A percentile compares a stretch with the other conserved stretches of the same genome.
These are phyloP conservation scores for Lipotes vexillifer DNA, from an alignment of 2,113 vertebrate species.

Conservation along the genomic window DNA sequence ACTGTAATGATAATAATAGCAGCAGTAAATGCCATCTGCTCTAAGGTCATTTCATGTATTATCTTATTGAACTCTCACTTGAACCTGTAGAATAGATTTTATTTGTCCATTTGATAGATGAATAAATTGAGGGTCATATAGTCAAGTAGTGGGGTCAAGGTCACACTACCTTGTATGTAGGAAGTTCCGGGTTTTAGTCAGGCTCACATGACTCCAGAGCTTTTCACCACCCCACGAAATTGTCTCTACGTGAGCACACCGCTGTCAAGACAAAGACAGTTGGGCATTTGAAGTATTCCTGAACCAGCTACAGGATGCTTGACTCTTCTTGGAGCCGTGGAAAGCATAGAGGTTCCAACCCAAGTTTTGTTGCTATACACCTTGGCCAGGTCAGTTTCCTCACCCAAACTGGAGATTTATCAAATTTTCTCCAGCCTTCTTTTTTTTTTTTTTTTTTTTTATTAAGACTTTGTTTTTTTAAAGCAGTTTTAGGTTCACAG, in stretches of 20 bases:
- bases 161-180: too few species aligned
- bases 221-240: too few species aligned
- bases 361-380: not conserved
- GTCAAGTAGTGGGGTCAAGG: not conserved
- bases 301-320: not conserved
- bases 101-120: not conserved
- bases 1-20: not conserved
- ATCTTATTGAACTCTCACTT: not conserved
- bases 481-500: not conserved
- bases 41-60: not conserved
- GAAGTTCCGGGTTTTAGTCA: not conserved
- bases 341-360: not conserved
- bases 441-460: not conserved
- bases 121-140: not conserved
- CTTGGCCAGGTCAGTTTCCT: not conserved
- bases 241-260: not conserved
- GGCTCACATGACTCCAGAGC: not conserved
- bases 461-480: not conserved
- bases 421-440: not conserved
- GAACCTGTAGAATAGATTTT: not conserved
- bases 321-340: not conserved
- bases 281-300: not conserved
- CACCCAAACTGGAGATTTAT: not conserved
- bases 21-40: not conserved
- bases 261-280: too few species aligned